A percentile compares a stretch with the other conserved stretches of the same genome.
These are phyloP conservation scores for Thrips palmi DNA, from an alignment of 1,140 invertebrate genomes.

Conservation along the genomic window DNA sequence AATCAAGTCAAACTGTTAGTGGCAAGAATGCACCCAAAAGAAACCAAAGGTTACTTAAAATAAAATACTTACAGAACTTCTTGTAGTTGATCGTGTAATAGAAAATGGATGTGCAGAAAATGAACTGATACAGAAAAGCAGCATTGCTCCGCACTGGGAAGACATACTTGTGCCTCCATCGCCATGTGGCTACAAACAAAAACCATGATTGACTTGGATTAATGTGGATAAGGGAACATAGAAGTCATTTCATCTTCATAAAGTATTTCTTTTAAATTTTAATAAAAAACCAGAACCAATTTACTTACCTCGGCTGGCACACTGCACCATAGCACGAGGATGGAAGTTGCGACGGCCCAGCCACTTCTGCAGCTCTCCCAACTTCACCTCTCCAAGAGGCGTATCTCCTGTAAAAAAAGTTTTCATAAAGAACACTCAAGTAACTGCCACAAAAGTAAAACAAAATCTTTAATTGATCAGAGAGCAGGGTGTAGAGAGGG, in stretches of 20 bases:
- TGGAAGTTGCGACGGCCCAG: conserved; percentile 59
- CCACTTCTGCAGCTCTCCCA: conserved; percentile 66
- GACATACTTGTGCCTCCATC: conserved; percentile 76
- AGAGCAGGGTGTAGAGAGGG: too few species aligned
- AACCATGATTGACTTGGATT: conserved; percentile 10
- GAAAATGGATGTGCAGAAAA: conserved; percentile 39
- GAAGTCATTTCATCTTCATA: background rate
- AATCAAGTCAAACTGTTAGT: conserved; percentile 20
- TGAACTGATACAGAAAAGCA: conserved; percentile 56
- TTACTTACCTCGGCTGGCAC: conserved; percentile 46
- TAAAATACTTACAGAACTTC: conserved; percentile 63
- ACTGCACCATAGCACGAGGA: conserved; percentile 39
- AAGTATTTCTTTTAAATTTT: background rate
- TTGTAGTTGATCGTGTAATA: conserved; percentile 70
- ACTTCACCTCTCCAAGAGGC: conserved; percentile 67
- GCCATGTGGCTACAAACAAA: conserved; percentile 64
- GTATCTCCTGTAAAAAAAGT: conserved; percentile 65
- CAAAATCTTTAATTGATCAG: too few species aligned
- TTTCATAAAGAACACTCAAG: too few species aligned
- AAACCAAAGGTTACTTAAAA: too few species aligned
- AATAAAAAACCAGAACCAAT: background rate
- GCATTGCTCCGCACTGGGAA: conserved; percentile 49
- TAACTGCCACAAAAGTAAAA: too few species aligned
- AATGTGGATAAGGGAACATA: background rate
- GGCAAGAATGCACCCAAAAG: background rate